Evolutionary conservation across 2,888 invertebrate genomes (phyloP).

Genomic region (Pelosia muscerda): DNA sequence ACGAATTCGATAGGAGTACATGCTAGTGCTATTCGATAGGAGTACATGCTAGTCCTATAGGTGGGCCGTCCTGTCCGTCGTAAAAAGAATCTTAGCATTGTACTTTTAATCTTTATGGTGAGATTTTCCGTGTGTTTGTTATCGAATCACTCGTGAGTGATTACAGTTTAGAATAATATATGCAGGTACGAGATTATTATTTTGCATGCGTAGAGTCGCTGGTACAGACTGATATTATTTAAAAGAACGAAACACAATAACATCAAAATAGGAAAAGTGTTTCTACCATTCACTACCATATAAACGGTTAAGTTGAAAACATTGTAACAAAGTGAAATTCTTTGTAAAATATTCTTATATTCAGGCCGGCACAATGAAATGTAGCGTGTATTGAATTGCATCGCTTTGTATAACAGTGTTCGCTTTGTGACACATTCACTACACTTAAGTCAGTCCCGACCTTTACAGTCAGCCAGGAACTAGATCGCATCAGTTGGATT

Average conservation of each 20-base stretch:
- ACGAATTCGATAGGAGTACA: too few species aligned
- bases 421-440: background rate
- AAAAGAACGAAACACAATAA: background rate
- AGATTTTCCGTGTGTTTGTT: too few species aligned
- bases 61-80: too few species aligned
- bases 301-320: background rate
- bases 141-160: too few species aligned
- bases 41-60: too few species aligned
- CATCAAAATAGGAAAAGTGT: background rate
- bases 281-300: background rate
- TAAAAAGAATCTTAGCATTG: too few species aligned
- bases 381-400: background rate
- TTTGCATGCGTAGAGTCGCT: background rate
- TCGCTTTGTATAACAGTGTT: background rate
- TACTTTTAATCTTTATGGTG: too few species aligned
- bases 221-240: background rate
- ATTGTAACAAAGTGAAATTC: background rate
- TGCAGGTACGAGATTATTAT: background rate
- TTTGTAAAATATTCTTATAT: background rate
- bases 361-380: background rate
- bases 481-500: conserved; percentile 44
- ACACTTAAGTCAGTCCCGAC: conserved; percentile 11
- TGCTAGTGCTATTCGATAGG: too few species aligned
- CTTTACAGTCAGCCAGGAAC: conserved; percentile 9
- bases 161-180: background rate